Evolutionary conservation across 2,797 vertebrate species (phyloP), one percentile per base, ranked within the genome.

Genomic region (Bothrops alternatus): DNA sequence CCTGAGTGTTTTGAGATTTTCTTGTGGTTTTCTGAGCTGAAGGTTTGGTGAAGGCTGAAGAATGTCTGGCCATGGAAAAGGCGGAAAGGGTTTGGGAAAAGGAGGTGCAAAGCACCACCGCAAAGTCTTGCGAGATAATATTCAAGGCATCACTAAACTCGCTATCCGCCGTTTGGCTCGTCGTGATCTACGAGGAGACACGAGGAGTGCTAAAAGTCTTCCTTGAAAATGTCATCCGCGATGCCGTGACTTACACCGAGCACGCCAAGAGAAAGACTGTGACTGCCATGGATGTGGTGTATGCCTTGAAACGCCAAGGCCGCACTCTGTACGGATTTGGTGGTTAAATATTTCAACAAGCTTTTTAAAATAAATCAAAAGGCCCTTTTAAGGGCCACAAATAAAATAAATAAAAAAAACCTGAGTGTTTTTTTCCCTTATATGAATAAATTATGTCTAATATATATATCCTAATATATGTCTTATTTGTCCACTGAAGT

Each of bases 311-410:
- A 3, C 92, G 92, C 90, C 92, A 93, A 4, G 92, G 92, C 10
- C 90, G 92, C 0, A 93, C 92, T 1, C 57, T 93, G 0, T 93
- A 93, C 55, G 92, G 92, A 0, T 93, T 93, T 10, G 92, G 92
- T 0, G 92, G 92, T 7, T 93, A 47, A 88, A 10, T 0, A 3
- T 1, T 3, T 3, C 3, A 1, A 6, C 4, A 1, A 50, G 2
- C 0, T 14, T 28, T 13, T 6, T 0, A 6, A 61, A 90, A 8
- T 1, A 23, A 42, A 65, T 10, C 28, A 23, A 90, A 93, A 56
- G 92, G 92, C 90, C 92, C 92, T 93, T 93, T 93, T 93, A n/a
- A 91, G 90, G 92, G 92, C 92, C 92, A 85, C 92, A n/a, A n/a
- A n/a, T n/a, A n/a, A n/a, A n/a, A n/a, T n/a, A n/a, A n/a, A n/a